These are phyloP conservation scores for Peribatodes rhomboidaria DNA, from an alignment of 2,888 invertebrate genomes.

Conservation along the genomic window DNA sequence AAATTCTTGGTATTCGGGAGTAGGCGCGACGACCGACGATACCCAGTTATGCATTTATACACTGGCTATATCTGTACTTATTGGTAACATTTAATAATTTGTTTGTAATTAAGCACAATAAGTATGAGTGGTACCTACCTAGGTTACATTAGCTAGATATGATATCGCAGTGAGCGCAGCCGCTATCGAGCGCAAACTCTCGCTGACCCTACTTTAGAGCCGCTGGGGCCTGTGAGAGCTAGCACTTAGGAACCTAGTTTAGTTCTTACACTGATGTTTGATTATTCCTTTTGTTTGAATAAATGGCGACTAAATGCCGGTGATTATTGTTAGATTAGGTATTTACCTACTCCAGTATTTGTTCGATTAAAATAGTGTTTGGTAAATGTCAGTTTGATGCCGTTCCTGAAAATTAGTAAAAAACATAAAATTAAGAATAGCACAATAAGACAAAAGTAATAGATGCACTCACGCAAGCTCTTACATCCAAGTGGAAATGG, in stretches of 20 bases:
- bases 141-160: slow-evolving; percentile 51
- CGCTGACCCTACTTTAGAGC: slow-evolving; percentile 36
- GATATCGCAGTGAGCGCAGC: slow-evolving; percentile 41
- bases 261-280: slow-evolving; percentile 23
- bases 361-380: not conserved
- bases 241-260: slow-evolving; percentile 26
- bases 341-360: slow-evolving; percentile 3
- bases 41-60: slow-evolving; percentile 3
- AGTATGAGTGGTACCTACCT: slow-evolving; percentile 47
- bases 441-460: too few relatives aligned
- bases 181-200: slow-evolving; percentile 38
- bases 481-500: too few relatives aligned
- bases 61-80: not conserved
- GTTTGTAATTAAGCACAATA: slow-evolving; percentile 57
- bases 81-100: slow-evolving; percentile 51
- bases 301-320: slow-evolving; percentile 16
- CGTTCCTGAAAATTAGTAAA: too few relatives aligned
- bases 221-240: slow-evolving; percentile 12
- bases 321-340: slow-evolving; percentile 8
- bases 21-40: slow-evolving; percentile 4
- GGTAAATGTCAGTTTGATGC: too few relatives aligned
- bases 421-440: too few relatives aligned
- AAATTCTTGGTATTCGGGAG: slow-evolving; percentile 19
- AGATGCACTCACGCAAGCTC: too few relatives aligned
- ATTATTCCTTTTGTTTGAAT: slow-evolving; percentile 22